Evolutionary conservation across 2,888 invertebrate genomes (phyloP).

Genomic region (Branchellion lobata): DNA sequence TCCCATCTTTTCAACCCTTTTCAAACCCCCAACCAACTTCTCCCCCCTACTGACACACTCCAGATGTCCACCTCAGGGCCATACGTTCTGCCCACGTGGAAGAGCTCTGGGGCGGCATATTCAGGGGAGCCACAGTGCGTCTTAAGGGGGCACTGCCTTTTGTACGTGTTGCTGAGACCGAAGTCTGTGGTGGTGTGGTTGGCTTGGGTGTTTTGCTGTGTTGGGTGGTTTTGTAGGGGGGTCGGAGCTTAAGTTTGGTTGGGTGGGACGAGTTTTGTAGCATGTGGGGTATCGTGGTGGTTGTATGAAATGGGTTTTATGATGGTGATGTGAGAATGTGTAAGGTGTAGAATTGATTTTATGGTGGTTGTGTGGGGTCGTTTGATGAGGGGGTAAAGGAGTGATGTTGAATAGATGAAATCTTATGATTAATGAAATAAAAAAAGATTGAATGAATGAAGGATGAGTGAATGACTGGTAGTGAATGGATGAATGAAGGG

Average conservation of each 20-base stretch:
- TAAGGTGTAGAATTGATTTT: too few species aligned
- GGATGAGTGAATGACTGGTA: too few species aligned
- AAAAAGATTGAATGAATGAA: background rate
- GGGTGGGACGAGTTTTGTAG: background rate
- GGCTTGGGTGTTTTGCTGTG: background rate
- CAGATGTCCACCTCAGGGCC: constrained; percentile 77
- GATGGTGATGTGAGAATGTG: too few species aligned
- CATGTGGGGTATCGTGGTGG: background rate
- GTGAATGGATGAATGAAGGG: too few species aligned
- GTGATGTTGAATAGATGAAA: background rate
- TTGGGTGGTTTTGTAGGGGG: background rate
- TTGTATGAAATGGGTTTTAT: too few species aligned
- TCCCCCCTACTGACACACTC: constrained; percentile 70
- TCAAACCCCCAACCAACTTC: too few species aligned
- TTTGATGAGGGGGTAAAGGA: background rate
- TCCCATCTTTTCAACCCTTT: too few species aligned
- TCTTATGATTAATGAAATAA: background rate
- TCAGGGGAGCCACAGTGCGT: constrained; percentile 79
- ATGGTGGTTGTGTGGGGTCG: background rate
- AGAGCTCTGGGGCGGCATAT: constrained; percentile 77
- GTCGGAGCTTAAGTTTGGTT: background rate
- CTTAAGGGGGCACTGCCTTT: constrained; percentile 67
- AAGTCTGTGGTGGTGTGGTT: constrained; percentile 67
- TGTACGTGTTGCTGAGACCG: constrained; percentile 73
- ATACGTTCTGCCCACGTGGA: constrained; percentile 71